These are phyloP conservation scores for Syndactyla subalaris DNA, from an alignment of 2,797 vertebrate species.

Conservation along the genomic window DNA sequence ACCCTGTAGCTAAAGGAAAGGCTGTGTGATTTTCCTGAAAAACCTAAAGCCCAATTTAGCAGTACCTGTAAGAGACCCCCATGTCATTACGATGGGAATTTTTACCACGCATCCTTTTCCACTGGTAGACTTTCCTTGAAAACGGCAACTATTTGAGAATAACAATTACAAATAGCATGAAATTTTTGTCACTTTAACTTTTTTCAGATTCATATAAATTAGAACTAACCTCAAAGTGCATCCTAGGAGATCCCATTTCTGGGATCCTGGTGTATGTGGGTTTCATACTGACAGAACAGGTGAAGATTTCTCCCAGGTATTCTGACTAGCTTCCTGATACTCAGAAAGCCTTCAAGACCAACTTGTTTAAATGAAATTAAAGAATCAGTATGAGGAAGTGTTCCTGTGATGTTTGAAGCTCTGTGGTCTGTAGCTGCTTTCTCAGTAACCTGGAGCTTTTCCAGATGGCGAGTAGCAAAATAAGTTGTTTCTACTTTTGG, in stretches of 20 bases:
- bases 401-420: neutral
- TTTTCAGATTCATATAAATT: neutral
- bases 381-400: neutral
- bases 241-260: neutral
- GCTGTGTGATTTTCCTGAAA: neutral
- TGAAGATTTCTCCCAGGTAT: neutral
- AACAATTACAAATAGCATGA: neutral
- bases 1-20: neutral
- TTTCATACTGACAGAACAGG: neutral
- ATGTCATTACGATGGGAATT: neutral
- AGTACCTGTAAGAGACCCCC: neutral
- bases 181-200: neutral
- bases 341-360: neutral
- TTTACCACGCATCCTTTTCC: neutral
- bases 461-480: neutral
- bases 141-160: neutral
- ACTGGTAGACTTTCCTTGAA: neutral
- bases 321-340: neutral
- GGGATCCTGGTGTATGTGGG: neutral
- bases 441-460: neutral
- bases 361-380: neutral
- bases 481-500: slow-evolving; percentile 34
- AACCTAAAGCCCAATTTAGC: neutral
- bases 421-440: neutral
- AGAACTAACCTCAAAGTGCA: neutral